These are phyloP conservation scores for Agrotis segetum DNA, from an alignment of 2,888 invertebrate genomes.

Conservation along the genomic window DNA sequence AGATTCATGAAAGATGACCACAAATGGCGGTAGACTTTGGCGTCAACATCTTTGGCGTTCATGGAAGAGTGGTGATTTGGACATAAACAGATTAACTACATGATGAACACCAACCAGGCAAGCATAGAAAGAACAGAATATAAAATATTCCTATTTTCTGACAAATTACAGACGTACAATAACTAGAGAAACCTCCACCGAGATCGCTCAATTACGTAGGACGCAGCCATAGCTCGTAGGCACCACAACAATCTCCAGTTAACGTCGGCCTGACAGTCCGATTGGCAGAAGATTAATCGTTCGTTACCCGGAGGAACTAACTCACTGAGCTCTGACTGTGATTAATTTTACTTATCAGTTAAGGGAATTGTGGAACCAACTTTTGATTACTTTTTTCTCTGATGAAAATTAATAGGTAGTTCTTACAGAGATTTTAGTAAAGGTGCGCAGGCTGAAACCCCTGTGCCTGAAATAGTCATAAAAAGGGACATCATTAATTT, in stretches of 20 bases:
- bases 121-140: too few relatives aligned
- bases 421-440: neutral
- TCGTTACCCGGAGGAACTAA: conserved; percentile 40
- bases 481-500: too few relatives aligned
- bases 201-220: conserved; percentile 35
- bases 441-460: too few relatives aligned
- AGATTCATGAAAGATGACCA: too few relatives aligned
- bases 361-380: conserved; percentile 41
- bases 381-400: conserved; percentile 46
- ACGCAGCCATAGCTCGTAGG: conserved; percentile 32
- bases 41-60: too few relatives aligned
- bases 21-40: too few relatives aligned
- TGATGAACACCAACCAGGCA: too few relatives aligned
- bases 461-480: too few relatives aligned
- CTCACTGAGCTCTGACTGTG: conserved; percentile 53
- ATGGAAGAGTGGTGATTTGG: too few relatives aligned
- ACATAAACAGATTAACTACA: too few relatives aligned
- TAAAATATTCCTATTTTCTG: neutral
- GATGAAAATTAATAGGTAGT: conserved; percentile 49
- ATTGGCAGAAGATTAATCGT: conserved; percentile 64
- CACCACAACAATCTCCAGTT: conserved; percentile 45
- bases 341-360: conserved; percentile 66
- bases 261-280: conserved; percentile 56
- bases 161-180: neutral
- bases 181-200: neutral